These are phyloP conservation scores for Solenopsis fugax DNA, from an alignment of 1,140 invertebrate genomes.

Conservation along the genomic window DNA sequence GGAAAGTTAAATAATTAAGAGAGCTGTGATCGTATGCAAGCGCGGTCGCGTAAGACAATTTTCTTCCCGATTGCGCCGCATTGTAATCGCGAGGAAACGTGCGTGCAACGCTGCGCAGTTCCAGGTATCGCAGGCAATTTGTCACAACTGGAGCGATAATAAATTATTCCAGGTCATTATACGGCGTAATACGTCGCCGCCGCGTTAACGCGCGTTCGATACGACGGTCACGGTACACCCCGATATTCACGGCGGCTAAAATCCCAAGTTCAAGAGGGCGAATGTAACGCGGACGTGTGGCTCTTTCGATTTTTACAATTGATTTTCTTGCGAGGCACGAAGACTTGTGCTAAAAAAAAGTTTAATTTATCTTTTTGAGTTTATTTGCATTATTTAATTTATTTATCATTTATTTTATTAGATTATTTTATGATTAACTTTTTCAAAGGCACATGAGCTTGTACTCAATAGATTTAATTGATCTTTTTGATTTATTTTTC, in stretches of 20 bases:
- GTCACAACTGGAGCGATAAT: slow-evolving; percentile 64
- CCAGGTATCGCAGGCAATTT: slow-evolving; percentile 7
- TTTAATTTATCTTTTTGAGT: not conserved
- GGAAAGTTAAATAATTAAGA: too few species aligned
- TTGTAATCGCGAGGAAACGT: not conserved
- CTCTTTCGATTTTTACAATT: not conserved
- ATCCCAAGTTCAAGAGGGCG: not conserved
- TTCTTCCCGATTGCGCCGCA: not conserved
- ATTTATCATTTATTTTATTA: not conserved
- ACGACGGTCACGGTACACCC: slow-evolving; percentile 17
- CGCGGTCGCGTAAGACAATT: too few species aligned
- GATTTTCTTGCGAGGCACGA: not conserved
- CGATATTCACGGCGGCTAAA: not conserved
- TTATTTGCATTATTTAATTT: not conserved
- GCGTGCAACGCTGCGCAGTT: slow-evolving; percentile 59
- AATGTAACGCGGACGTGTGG: not conserved
- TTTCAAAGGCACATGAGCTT: too few species aligned
- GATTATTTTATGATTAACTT: not conserved
- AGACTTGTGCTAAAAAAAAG: not conserved
- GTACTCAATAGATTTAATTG: too few species aligned
- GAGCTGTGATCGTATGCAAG: too few species aligned
- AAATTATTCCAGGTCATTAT: slow-evolving; percentile 77
- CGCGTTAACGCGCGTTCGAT: slow-evolving; percentile 73
- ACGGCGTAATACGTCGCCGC: slow-evolving; percentile 67
- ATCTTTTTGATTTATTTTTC: too few species aligned